Conservation (phyloP, 2,113 vertebrate species). For the Eulacestoma nigropectus region DNA sequence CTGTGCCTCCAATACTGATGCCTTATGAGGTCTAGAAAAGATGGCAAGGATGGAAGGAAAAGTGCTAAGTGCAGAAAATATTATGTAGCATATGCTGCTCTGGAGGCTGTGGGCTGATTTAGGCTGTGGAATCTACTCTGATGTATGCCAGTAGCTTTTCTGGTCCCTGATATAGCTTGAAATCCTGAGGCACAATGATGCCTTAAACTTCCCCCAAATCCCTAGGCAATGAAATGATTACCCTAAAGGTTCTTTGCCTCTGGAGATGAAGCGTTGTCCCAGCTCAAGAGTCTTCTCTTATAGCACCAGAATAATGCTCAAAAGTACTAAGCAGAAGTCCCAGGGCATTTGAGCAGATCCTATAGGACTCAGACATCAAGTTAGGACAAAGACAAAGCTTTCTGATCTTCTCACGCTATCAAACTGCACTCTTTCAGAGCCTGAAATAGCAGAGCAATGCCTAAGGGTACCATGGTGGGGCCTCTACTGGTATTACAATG, state of each 20-base stretch:
- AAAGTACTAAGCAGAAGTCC: neutral
- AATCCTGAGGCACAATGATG: neutral
- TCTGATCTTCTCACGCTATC: constrained; percentile 33
- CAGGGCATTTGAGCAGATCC: neutral
- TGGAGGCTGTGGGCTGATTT: neutral
- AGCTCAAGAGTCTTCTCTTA: neutral
- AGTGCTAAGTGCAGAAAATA: neutral
- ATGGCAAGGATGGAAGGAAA: neutral
- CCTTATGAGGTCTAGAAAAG: neutral
- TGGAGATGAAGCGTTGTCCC: neutral
- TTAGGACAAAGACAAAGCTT: constrained; percentile 23
- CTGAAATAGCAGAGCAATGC: constrained; percentile 33
- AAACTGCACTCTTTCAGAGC: neutral
- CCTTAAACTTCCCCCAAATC: neutral
- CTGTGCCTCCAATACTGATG: neutral
- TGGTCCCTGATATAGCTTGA: neutral
- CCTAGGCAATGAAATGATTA: neutral
- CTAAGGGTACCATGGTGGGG: constrained; percentile 6
- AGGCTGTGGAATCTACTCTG: neutral
- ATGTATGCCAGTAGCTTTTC: neutral
- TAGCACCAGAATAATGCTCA: neutral
- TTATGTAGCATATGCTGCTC: neutral
- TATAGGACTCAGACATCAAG: constrained; percentile 23
- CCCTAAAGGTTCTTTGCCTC: constrained; percentile 17
- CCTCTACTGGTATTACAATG: neutral